phyloP scores from a whole-genome alignment of 2,113 vertebrate species.

The Glareola pratincola region DNA sequence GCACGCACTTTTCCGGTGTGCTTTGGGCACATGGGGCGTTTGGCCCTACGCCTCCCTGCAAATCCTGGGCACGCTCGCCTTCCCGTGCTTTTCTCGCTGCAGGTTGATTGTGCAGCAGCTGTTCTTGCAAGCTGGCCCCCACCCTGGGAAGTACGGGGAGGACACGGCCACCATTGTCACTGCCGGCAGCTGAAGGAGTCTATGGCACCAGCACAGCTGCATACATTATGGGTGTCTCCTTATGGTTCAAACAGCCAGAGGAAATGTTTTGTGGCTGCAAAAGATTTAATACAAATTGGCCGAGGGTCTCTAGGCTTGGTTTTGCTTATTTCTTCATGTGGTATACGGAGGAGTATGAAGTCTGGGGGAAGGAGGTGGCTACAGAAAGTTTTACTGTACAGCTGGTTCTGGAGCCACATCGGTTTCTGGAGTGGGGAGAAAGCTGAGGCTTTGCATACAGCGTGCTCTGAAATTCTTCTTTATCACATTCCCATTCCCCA shows the following conservation, averaged over 20 bases:
- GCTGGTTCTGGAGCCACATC: not conserved
- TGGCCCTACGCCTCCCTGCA: not conserved
- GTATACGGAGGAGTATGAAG: not conserved
- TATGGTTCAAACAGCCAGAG: not conserved
- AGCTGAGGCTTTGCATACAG: not conserved
- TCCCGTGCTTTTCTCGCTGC: not conserved
- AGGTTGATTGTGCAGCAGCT: accelerated
- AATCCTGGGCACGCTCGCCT: accelerated
- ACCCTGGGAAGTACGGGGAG: not conserved
- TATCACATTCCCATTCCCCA: not conserved
- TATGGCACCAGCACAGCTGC: not conserved
- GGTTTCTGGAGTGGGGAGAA: not conserved
- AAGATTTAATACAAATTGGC: not conserved
- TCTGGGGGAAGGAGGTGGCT: not conserved
- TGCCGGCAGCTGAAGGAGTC: not conserved
- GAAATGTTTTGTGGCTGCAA: not conserved
- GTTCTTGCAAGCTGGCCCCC: not conserved
- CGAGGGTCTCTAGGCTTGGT: not conserved
- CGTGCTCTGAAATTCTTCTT: not conserved
- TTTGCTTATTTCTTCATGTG: not conserved
- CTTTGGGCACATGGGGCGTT: not conserved
- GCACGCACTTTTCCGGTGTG: not conserved
- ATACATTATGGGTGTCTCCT: not conserved
- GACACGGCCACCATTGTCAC: not conserved
- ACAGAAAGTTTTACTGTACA: not conserved